Conservation (phyloP, 2,113 vertebrate genomes). For the Pelmatolapia mariae region DNA sequence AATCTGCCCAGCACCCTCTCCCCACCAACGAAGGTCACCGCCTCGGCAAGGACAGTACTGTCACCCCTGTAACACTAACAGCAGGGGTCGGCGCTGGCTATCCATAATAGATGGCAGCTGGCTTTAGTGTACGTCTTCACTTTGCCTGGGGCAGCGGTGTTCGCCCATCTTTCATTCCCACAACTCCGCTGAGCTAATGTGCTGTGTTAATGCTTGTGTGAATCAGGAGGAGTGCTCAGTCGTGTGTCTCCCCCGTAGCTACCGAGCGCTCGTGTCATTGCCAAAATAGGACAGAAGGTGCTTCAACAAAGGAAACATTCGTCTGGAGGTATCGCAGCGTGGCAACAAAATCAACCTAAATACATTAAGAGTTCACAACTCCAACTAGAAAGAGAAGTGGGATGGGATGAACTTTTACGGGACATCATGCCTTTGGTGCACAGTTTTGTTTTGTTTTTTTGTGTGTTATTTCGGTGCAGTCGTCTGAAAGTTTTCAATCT, state of each 20-base stretch:
- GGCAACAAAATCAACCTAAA: conserved; percentile 34
- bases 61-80: conserved; percentile 59
- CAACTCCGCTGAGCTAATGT: conserved; percentile 61
- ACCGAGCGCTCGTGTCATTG: conserved; percentile 50
- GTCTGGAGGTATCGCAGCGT: conserved; percentile 48
- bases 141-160: conserved; percentile 64
- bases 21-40: conserved; percentile 64
- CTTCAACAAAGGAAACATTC: conserved; percentile 59
- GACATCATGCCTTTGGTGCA: conserved; percentile 20
- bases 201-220: conserved; percentile 67
- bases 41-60: conserved; percentile 65
- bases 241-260: conserved; percentile 58
- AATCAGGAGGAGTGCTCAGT: conserved; percentile 58
- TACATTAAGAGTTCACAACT: conserved; percentile 21
- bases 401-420: conserved; percentile 1
- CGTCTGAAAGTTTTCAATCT: neutral
- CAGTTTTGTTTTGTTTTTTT: accelerated
- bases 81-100: conserved; percentile 56
- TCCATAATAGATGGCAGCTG: conserved; percentile 74
- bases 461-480: neutral
- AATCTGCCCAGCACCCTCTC: conserved; percentile 67
- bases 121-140: conserved; percentile 68
- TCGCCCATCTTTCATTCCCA: conserved; percentile 68
- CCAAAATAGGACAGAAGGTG: conserved; percentile 67
- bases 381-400: conserved; percentile 9